These are phyloP conservation scores for Semaprochilodus insignis DNA, from an alignment of 2,797 vertebrate genomes.

Conservation along the genomic window DNA sequence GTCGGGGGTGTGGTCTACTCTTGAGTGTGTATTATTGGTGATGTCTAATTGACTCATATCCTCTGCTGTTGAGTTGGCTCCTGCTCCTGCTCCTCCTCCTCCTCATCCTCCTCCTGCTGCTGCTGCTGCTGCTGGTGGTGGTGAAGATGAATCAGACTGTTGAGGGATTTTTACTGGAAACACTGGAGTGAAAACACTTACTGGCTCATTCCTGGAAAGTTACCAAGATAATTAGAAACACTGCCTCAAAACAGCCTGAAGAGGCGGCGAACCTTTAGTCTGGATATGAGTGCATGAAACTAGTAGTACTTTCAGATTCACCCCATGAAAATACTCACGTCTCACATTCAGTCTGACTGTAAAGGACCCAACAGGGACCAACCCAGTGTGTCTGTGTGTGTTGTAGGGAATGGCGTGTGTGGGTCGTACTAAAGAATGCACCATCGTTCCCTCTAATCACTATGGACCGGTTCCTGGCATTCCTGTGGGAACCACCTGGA, in stretches of 20 bases:
- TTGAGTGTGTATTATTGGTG: neutral
- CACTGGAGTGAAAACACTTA: constrained; percentile 68
- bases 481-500: constrained; percentile 97
- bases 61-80: neutral
- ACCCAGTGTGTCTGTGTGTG: constrained; percentile 60
- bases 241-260: too few relatives aligned
- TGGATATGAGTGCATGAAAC: too few relatives aligned
- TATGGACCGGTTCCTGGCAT: constrained; percentile 95
- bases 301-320: too few relatives aligned
- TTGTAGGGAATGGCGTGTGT: constrained; percentile 98
- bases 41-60: constrained; percentile 38
- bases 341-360: neutral
- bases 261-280: neutral
- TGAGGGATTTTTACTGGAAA: constrained; percentile 70
- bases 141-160: constrained; percentile 15
- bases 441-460: constrained; percentile 97
- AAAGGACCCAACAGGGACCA: neutral
- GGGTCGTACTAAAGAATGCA: constrained; percentile 97
- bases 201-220: constrained; percentile 70
- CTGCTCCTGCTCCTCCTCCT: neutral
- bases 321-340: too few relatives aligned
- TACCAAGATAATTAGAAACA: constrained; percentile 71
- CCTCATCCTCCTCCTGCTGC: neutral
- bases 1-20: neutral
- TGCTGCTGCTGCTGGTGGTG: neutral